Evolutionary conservation across 2,113 vertebrate genomes (phyloP).

Genomic region (Eolophus roseicapilla): DNA sequence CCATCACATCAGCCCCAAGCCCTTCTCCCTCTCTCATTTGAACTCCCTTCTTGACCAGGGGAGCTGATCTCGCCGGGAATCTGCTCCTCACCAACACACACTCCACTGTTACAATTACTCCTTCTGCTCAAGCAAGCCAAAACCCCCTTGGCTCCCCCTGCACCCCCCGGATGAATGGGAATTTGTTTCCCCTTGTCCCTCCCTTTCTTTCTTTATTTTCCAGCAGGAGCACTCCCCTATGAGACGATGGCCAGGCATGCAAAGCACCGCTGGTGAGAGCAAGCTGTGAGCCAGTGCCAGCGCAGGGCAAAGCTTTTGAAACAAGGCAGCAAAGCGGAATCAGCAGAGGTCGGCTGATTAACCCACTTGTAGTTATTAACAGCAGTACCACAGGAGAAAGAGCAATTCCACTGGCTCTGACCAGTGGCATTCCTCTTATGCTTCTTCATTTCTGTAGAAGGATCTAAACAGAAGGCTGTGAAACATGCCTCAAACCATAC

Average conservation of each 20-base stretch:
- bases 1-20: not conserved
- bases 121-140: not conserved
- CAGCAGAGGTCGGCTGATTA: constrained; percentile 70
- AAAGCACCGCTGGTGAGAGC: constrained; percentile 43
- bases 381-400: constrained; percentile 60
- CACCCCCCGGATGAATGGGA: not conserved
- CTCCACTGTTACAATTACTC: not conserved
- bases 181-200: not conserved
- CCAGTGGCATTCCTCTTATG: constrained; percentile 65
- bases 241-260: not conserved
- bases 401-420: constrained; percentile 70
- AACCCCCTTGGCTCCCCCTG: not conserved
- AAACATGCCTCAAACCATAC: constrained; percentile 64
- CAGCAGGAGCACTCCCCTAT: not conserved
- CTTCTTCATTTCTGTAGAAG: constrained; percentile 57
- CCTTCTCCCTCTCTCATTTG: not conserved
- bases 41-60: not conserved
- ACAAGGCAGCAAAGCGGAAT: constrained; percentile 73
- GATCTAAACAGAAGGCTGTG: constrained; percentile 66
- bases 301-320: constrained; percentile 62
- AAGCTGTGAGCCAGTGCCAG: constrained; percentile 64
- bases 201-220: not conserved
- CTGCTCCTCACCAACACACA: not conserved
- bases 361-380: constrained; percentile 71
- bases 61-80: not conserved